Evolutionary conservation across 2,888 invertebrate genomes (phyloP).

Genomic region (Auanema freiburgensis): DNA sequence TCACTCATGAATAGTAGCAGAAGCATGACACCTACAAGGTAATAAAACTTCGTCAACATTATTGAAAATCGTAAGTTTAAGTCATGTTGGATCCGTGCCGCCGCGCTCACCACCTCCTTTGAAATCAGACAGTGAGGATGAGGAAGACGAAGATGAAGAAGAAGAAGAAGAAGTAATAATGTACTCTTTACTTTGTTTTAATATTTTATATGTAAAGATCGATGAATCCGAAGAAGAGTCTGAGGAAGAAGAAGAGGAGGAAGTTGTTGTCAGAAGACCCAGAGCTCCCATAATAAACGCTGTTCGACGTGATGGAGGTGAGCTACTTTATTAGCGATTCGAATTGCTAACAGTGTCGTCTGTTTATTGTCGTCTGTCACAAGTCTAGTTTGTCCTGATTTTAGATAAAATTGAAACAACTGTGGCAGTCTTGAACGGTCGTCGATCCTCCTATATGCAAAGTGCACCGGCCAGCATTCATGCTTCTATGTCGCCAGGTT

Average conservation of each 20-base stretch:
- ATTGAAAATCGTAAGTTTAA: conserved; percentile 17
- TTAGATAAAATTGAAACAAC: conserved; percentile 16
- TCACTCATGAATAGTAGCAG: conserved; percentile 5
- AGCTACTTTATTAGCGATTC: conserved; percentile 10
- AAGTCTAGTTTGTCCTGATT: conserved; percentile 4
- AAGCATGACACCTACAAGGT: conserved; percentile 13
- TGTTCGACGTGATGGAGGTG: conserved; percentile 38
- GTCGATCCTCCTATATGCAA: conserved; percentile 17
- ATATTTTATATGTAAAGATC: background rate
- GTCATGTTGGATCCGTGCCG: conserved; percentile 50
- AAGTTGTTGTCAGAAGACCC: conserved; percentile 25
- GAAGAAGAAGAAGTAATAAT: conserved; percentile 22
- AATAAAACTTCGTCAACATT: conserved; percentile 4
- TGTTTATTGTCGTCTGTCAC: background rate
- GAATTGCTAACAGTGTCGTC: background rate
- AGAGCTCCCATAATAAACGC: conserved; percentile 31
- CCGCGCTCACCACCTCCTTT: conserved; percentile 51
- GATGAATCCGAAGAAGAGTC: conserved; percentile 20
- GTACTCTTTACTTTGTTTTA: background rate
- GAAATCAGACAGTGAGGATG: conserved; percentile 45
- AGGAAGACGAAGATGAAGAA: conserved; percentile 54
- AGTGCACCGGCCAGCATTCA: conserved; percentile 22
- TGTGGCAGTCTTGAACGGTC: background rate
- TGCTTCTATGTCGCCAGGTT: conserved; percentile 20
- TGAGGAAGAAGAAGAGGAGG: conserved; percentile 38